These are phyloP conservation scores for Schlechtendalia chinensis DNA, from an alignment of 1,140 invertebrate genomes.

Conservation along the genomic window DNA sequence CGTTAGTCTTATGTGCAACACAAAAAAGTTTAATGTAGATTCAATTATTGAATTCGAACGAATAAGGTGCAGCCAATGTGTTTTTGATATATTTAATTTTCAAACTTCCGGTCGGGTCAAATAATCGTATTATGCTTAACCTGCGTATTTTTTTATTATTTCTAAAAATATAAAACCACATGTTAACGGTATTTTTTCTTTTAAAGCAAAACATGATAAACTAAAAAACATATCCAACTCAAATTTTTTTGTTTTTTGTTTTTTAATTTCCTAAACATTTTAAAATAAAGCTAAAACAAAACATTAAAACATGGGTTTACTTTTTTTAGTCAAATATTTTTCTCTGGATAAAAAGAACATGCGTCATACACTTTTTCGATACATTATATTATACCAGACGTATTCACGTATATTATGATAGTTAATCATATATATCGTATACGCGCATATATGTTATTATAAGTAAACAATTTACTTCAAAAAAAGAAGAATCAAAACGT, in stretches of 20 bases:
- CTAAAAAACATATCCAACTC: background rate
- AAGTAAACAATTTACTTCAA: background rate
- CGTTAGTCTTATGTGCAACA: background rate
- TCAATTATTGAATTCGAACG: background rate
- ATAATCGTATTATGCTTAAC: background rate
- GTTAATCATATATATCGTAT: background rate
- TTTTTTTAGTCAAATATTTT: background rate
- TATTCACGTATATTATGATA: background rate
- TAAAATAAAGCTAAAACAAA: background rate
- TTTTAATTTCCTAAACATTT: background rate
- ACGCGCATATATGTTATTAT: too few species aligned
- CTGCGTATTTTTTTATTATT: background rate
- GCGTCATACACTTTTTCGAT: background rate
- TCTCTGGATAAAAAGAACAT: background rate
- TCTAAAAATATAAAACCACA: background rate
- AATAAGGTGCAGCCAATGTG: background rate
- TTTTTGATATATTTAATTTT: constrained; percentile 31
- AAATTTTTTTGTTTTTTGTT: background rate
- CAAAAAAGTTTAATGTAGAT: background rate
- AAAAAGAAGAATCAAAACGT: background rate
- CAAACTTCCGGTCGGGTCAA: constrained; percentile 1
- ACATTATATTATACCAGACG: too few species aligned
- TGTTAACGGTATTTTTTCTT: background rate
- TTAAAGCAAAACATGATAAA: background rate
- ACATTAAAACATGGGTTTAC: background rate